Base-by-base conservation (phyloP, 2,113 vertebrate genomes). In the Myrmophylax atrothorax region DNA sequence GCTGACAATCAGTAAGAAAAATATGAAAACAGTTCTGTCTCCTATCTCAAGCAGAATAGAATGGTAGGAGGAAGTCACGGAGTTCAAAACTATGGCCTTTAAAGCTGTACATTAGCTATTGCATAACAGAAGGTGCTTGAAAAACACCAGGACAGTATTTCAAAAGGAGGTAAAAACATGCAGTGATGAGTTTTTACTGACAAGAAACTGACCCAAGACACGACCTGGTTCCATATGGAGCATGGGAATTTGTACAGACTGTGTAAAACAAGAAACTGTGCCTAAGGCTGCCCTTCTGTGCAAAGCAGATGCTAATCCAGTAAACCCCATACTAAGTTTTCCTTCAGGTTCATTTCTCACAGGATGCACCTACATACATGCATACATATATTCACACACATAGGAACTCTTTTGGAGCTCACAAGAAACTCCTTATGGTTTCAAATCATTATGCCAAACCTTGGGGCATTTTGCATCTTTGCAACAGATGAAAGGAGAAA, bases 41-140 rank as follows among this genome's bases (percentile, higher is more conserved):
- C 75, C 66, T 75, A 84, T 85, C 26, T 95, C 31, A 37, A 92
- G 35, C 60, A 92, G 94, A 59, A 49, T 19, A 58, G 76, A 84
- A 95, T 52, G 37, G 73, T 37, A 67, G 62, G 18, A 92, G 44
- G 37, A 90, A 90, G 40, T 52, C 53, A 84, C 37, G 90, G 76
- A 84, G 28, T 46, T 95, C 94, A 59, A 82, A 96, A 90, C 18
- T 1, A 93, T 91, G 29, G 3, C 18, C 35, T 95, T 87, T 90
- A 56, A 95, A 93, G 68, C n/a, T 60, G 33, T 31, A 26, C 46
- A 24, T 92, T 84, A 90, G 80, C 86, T 73, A 59, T 25, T n/a
- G 52, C 35, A 67, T 31, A 89, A 89, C 83, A 95, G 85, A 70
- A 92, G 52, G 84, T 53, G 59, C 33, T 80, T 87, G 70, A 59